Percentiles rank a stretch among this genome's conserved stretches.
Conservation (phyloP, 2,888 invertebrate species). For the Lysandra bellargus region DNA sequence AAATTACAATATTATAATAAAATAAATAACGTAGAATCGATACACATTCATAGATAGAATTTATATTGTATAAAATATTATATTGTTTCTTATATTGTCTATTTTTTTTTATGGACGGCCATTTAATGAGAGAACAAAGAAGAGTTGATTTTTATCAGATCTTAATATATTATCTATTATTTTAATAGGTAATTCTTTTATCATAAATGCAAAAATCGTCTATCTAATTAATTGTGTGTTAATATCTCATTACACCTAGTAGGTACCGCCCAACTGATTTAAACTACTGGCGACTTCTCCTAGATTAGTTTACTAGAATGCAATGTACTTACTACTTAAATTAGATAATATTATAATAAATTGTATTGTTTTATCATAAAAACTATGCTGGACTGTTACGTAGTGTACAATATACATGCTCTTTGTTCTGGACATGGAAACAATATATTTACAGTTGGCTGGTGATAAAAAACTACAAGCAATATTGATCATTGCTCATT, state of each 20-base stretch:
- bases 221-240: not conserved
- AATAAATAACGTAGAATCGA: not conserved
- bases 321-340: too few relatives aligned
- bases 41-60: not conserved
- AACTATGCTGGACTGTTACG: not conserved
- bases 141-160: not conserved
- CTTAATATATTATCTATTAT: too few relatives aligned
- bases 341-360: too few relatives aligned
- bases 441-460: too few relatives aligned
- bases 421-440: too few relatives aligned
- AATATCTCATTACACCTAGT: not conserved
- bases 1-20: not conserved
- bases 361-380: too few relatives aligned
- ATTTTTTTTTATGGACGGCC: not conserved
- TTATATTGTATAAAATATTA: too few relatives aligned
- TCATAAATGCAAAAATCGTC: not conserved
- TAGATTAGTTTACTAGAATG: too few relatives aligned
- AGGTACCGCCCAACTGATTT: too few relatives aligned
- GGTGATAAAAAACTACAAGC: not conserved
- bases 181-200: not conserved
- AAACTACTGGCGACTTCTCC: too few relatives aligned
- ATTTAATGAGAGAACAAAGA: not conserved
- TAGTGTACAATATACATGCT: too few relatives aligned
- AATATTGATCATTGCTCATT: too few relatives aligned
- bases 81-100: not conserved